These are phyloP conservation scores for Microtus montanus DNA, from an alignment of 2,113 vertebrate species.

Conservation along the genomic window DNA sequence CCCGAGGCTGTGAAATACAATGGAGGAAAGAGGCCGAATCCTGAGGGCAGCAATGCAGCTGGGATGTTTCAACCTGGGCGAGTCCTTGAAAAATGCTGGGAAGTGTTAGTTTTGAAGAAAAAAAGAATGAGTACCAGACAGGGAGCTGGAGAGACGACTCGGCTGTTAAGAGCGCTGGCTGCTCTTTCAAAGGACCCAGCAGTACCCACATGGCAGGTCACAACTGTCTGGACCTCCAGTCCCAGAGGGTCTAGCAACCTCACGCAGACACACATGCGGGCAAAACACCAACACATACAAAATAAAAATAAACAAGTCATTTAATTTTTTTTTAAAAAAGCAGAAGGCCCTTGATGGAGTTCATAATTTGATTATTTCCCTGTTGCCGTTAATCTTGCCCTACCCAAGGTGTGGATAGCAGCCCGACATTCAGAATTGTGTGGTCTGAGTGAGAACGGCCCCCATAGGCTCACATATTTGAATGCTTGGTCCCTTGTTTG, in stretches of 20 bases:
- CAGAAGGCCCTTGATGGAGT: rapidly evolving
- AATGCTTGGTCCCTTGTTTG: neutral
- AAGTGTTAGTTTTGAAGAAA: neutral
- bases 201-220: neutral
- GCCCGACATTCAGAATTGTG: neutral
- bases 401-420: neutral
- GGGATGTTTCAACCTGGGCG: no score
- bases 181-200: neutral
- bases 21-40: neutral
- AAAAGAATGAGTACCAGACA: neutral
- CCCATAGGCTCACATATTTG: no score
- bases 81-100: neutral
- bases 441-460: neutral
- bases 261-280: neutral
- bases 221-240: neutral
- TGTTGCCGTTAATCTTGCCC: neutral
- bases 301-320: neutral
- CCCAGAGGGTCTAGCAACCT: neutral
- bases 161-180: neutral
- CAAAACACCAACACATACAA: neutral
- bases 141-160: neutral
- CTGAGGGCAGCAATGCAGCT: no score
- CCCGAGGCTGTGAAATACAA: neutral
- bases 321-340: neutral
- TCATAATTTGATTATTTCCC: neutral